Evolutionary conservation across 2,888 invertebrate species (phyloP), one percentile per base, ranked within the genome.

Genomic region (Leptinotarsa haldemani): DNA sequence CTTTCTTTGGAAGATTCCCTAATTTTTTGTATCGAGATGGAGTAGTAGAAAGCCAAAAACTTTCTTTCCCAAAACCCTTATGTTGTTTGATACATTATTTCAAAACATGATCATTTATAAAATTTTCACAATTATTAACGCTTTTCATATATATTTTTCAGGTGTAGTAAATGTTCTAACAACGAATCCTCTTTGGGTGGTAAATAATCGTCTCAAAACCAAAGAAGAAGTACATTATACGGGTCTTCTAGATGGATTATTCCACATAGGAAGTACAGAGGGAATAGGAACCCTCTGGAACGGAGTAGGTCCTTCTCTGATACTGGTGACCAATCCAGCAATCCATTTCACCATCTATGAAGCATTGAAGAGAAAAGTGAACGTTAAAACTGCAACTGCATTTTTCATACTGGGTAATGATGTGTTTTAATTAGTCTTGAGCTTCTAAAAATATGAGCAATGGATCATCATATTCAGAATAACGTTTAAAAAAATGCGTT

Each of bases 291-390:
- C 93, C 0, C 88, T 97, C 47, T 97, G 97, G 96, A 93, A 94
- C 46, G 96, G 97, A 15, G 92, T 94, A 0, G 86, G 93, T 50
- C 95, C 97, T 3, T 97, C 97, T 1, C 86, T 97, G n/a, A 88
- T 97, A 74, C 88, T 97, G 52, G 95, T 96, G 22, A 91, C 93
- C 13, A 97, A 97, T 88, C 97, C 97, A 18, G 95, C 97, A 0
- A 92, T 97, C 77, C 97, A 97, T 86, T 97, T 97, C 85, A 96
- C 97, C 92, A 92, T 95, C 69, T 97, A 97, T 86, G 97, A 97
- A 88, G 88, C 93, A 70, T 88, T 97, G 16, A 97, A 97, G 86
- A 90, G 96, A 73, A 90, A 90, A 79, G 87, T 94, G 65, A 88
- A 88, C 15, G 86, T 89, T 7, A 88, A 88, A 72, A 85, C 88